Conservation (phyloP, 2,797 vertebrate species). For the Cossypha niveicapilla region DNA sequence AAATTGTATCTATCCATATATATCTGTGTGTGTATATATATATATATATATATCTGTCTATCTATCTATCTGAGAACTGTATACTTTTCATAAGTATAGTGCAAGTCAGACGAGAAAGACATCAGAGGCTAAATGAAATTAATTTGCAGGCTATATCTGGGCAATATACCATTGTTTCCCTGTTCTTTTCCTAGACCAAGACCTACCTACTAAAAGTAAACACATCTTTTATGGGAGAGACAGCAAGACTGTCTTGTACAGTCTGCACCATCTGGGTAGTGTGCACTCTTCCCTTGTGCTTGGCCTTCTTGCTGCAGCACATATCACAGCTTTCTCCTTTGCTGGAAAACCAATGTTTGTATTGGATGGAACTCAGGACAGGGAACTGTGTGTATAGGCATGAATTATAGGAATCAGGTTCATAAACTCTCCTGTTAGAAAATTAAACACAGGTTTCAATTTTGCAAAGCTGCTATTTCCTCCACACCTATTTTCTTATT, state of each 20-base stretch:
- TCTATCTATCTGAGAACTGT: neutral
- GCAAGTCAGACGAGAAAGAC: neutral
- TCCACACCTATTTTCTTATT: constrained; percentile 16
- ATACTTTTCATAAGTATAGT: neutral
- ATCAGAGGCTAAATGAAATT: neutral
- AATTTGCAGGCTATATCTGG: neutral
- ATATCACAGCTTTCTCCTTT: neutral
- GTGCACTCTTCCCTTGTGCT: neutral
- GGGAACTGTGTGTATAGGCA: neutral
- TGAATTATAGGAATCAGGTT: constrained; percentile 39
- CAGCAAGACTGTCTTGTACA: neutral
- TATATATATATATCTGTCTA: accelerated
- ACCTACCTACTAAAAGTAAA: neutral
- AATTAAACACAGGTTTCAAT: constrained; percentile 28
- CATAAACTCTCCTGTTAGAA: constrained; percentile 8
- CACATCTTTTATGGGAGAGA: neutral
- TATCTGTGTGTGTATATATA: no score
- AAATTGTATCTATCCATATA: neutral
- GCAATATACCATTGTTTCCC: neutral
- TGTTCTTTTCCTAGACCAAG: neutral
- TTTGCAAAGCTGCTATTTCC: constrained; percentile 48
- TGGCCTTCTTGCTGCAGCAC: neutral
- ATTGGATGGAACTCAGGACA: neutral
- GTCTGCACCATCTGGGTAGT: neutral
- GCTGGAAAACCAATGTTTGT: neutral